A percentile compares a stretch with the other conserved stretches of the same genome.
These are phyloP conservation scores for Apoda limacodes DNA, from an alignment of 2,888 invertebrate species.

Conservation along the genomic window DNA sequence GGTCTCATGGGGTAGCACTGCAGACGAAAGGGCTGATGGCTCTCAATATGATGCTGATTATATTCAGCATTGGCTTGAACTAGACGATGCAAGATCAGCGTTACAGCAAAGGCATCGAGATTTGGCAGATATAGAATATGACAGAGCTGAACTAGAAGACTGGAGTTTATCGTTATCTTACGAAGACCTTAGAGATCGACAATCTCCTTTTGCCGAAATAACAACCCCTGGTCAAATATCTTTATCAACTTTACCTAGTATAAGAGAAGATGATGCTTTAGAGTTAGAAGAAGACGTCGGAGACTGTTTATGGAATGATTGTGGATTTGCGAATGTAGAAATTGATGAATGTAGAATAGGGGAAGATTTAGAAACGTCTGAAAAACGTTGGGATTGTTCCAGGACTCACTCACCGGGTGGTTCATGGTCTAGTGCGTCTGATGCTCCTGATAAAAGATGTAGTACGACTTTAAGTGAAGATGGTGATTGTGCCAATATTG, in stretches of 20 bases:
- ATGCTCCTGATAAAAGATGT: slow-evolving; percentile 76
- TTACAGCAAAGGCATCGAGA: slow-evolving; percentile 77
- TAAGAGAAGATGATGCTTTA: slow-evolving; percentile 78
- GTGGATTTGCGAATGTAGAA: slow-evolving; percentile 76
- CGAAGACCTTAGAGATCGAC: slow-evolving; percentile 74
- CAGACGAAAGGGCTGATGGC: slow-evolving; percentile 69
- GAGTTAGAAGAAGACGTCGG: slow-evolving; percentile 81
- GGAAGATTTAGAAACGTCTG: slow-evolving; percentile 54
- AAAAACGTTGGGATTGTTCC: slow-evolving; percentile 75
- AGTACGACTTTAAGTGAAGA: slow-evolving; percentile 78
- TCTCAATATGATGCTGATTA: slow-evolving; percentile 78
- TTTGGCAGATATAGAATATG: slow-evolving; percentile 78
- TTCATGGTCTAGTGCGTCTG: slow-evolving; percentile 70
- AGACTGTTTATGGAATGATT: slow-evolving; percentile 81
- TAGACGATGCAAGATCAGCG: slow-evolving; percentile 78
- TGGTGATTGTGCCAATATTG: slow-evolving; percentile 76
- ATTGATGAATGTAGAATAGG: slow-evolving; percentile 74
- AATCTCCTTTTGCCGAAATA: slow-evolving; percentile 60
- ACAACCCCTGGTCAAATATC: slow-evolving; percentile 74
- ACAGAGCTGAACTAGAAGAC: slow-evolving; percentile 81
- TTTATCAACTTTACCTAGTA: slow-evolving; percentile 75
- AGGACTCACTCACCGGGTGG: slow-evolving; percentile 71
- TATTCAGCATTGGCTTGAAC: slow-evolving; percentile 80
- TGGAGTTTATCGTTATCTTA: slow-evolving; percentile 82
- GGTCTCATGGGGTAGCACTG: slow-evolving; percentile 71